Evolutionary conservation across 2,888 invertebrate genomes (phyloP).

Genomic region (Brachyptera putata): DNA sequence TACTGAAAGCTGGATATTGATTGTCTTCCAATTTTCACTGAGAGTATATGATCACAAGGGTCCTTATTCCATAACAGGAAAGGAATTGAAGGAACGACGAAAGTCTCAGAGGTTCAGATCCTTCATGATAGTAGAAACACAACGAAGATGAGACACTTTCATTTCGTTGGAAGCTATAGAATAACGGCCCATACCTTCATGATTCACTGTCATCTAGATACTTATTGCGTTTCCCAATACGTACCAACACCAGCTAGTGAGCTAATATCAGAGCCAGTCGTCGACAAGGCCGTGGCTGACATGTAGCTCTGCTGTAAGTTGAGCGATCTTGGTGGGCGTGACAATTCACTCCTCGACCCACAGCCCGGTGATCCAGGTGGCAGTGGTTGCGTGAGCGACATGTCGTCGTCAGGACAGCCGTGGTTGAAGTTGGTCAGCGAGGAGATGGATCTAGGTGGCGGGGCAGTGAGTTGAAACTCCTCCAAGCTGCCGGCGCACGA

Average conservation of each 20-base stretch:
- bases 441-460: slow-evolving; percentile 25
- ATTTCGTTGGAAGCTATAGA: too few relatives aligned
- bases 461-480: slow-evolving; percentile 45
- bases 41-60: too few relatives aligned
- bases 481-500: slow-evolving; percentile 73
- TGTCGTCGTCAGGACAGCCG: slow-evolving; percentile 12
- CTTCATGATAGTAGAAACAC: too few relatives aligned
- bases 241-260: slow-evolving; percentile 54
- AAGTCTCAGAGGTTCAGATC: too few relatives aligned
- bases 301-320: slow-evolving; percentile 22
- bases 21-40: too few relatives aligned
- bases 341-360: slow-evolving; percentile 21
- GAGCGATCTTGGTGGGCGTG: slow-evolving; percentile 5
- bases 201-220: too few relatives aligned
- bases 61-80: too few relatives aligned
- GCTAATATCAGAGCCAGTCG: slow-evolving; percentile 62
- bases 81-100: too few relatives aligned
- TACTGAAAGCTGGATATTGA: too few relatives aligned
- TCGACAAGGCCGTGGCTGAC: slow-evolving; percentile 40
- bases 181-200: too few relatives aligned
- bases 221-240: too few relatives aligned
- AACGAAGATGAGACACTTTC: too few relatives aligned
- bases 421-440: slow-evolving; percentile 12
- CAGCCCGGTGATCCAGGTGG: neutral
- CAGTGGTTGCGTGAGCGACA: slow-evolving; percentile 9